Conservation (phyloP, 1,140 invertebrate species). For the Scaptomyza hsui region DNA sequence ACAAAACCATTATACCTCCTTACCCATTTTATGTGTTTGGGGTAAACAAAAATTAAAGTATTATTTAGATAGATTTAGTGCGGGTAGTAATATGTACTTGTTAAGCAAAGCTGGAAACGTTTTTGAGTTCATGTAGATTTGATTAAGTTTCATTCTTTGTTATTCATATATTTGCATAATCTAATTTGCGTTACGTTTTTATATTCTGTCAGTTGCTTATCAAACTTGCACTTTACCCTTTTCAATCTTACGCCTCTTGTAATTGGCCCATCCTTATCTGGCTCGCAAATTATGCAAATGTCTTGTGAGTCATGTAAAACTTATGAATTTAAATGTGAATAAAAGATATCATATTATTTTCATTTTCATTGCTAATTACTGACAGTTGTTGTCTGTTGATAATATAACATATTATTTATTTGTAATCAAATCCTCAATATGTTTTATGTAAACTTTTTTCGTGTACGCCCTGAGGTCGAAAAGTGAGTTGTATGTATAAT, state of each 20-base stretch:
- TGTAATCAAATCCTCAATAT: conserved; percentile 34
- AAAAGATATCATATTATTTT: conserved; percentile 3
- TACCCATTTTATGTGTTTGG: too few relatives aligned
- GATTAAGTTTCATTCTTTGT: background rate
- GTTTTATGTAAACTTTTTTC: conserved; percentile 13
- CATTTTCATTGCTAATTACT: conserved; percentile 14
- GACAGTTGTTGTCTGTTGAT: background rate
- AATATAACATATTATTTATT: conserved; percentile 9
- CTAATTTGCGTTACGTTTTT: background rate
- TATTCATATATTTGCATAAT: background rate
- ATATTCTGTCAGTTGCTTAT: background rate
- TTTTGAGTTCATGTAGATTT: too few relatives aligned
- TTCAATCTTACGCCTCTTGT: conserved; percentile 13
- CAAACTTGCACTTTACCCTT: conserved; percentile 1
- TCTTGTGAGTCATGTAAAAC: background rate
- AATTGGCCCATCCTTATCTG: conserved; percentile 33
- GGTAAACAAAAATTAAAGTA: too few relatives aligned
- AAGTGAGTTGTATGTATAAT: conserved; percentile 55
- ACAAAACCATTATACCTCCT: too few relatives aligned
- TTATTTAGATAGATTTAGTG: too few relatives aligned
- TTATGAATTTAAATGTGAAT: background rate
- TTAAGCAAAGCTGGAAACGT: too few relatives aligned
- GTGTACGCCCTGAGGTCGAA: conserved; percentile 14
- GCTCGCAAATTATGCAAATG: conserved; percentile 33
- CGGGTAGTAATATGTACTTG: too few relatives aligned